Evolutionary conservation across 2,113 vertebrate genomes (phyloP).

Genomic region (Astur gentilis): DNA sequence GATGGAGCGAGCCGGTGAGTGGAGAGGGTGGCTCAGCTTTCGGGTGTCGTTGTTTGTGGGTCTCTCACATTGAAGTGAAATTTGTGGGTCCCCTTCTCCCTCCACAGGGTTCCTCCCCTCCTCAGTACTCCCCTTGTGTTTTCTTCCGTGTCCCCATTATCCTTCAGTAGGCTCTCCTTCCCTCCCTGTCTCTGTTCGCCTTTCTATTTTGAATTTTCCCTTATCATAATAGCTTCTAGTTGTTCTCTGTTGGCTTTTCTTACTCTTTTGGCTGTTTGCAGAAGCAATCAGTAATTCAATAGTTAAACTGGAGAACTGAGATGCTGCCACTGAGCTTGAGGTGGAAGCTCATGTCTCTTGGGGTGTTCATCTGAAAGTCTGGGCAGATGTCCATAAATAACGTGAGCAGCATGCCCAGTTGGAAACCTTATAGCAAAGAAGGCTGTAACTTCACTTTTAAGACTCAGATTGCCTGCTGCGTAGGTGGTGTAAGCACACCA

Average conservation of each 20-base stretch:
- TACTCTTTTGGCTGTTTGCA: background rate
- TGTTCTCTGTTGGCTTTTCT: background rate
- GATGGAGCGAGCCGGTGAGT: accelerated
- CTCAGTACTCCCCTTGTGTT: background rate
- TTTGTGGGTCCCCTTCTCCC: background rate
- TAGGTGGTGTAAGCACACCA: background rate
- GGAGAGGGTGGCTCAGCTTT: background rate
- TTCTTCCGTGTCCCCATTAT: accelerated
- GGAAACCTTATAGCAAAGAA: background rate
- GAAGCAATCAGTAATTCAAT: background rate
- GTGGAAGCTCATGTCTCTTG: background rate
- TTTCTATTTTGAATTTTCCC: background rate
- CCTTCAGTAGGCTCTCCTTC: background rate
- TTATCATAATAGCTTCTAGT: background rate
- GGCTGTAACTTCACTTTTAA: background rate
- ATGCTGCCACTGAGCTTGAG: background rate
- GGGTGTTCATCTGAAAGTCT: background rate
- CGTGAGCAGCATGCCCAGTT: background rate
- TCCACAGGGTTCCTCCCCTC: background rate
- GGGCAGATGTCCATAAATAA: background rate
- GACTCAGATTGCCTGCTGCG: background rate
- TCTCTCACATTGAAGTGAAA: background rate
- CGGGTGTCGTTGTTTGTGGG: background rate
- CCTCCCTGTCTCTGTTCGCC: accelerated
- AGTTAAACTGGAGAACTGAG: background rate